phyloP scores from a whole-genome alignment of 2,797 vertebrate species.

The Loriculus beryllinus region DNA sequence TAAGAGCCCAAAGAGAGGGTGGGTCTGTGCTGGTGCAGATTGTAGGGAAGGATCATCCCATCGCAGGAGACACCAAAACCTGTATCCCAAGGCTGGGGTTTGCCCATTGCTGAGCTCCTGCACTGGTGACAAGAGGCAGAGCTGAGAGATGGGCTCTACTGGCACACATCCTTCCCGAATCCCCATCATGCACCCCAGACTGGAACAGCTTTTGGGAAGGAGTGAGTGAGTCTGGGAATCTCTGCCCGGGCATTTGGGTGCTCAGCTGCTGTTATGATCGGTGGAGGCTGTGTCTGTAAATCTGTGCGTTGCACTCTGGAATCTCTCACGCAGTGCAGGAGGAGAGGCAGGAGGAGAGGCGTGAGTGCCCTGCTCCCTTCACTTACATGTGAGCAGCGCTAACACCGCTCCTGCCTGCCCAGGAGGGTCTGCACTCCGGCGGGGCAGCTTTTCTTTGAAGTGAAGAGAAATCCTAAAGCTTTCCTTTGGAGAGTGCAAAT shows the following conservation, averaged over 20 bases:
- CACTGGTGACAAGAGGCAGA: accelerated
- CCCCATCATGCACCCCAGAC: accelerated
- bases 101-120: neutral
- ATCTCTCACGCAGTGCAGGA: neutral
- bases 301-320: neutral
- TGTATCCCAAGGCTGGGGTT: accelerated
- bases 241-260: neutral
- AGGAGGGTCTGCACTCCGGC: neutral
- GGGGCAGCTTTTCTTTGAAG: conserved; percentile 60
- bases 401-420: neutral
- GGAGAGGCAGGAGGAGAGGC: neutral
- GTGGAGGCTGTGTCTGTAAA: neutral
- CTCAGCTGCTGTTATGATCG: neutral
- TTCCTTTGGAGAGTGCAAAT: conserved; percentile 37
- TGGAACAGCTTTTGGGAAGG: neutral
- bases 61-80: neutral
- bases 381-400: neutral
- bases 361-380: neutral
- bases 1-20: neutral
- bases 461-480: conserved; percentile 23
- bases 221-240: neutral
- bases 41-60: neutral
- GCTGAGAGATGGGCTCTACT: neutral
- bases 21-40: accelerated
- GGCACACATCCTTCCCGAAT: neutral